Base-by-base conservation (phyloP, 2,888 invertebrate genomes). In the Trimorus sp. region DNA sequence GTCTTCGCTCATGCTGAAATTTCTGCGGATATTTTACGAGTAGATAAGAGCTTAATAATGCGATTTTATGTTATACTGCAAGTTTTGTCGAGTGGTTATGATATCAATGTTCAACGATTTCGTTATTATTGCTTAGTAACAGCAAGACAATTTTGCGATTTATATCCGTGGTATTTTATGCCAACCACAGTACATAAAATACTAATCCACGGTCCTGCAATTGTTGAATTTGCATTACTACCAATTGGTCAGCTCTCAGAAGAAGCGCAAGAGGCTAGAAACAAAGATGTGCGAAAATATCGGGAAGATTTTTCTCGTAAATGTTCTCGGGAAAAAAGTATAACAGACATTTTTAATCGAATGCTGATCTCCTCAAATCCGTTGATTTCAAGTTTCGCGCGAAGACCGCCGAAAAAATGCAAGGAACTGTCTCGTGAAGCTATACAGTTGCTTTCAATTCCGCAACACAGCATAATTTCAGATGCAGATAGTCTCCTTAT, bases 91-190 rank as follows among this genome's bases (percentile, higher is more conserved):
- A 49, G 51, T 51, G 26, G 26, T 51, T 51, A 2, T 48, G 37
- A 11, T 11, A 65, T 49, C 8, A 51, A 59, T 38, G 59, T 38
- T 7, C 8, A 59, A 15, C 37, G n/a, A 14, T 59, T 59, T 38
- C n/a, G 38, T 14, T 1, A 59, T 8, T 65, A 65, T 49, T 65
- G 65, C 26, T 49, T 49, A 36, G 45, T 9, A 45, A 51, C 45
- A 38, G 65, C 65, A 36, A 26, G n/a, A 36, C 36, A 14, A n/a
- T 65, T 49, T 65, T 37, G 37, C 11, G 38, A 65, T 14, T 36
- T 65, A n/a, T 65, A 65, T 51, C 65, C 65, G 36, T 65, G 51
- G 65, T 65, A 51, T 40, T 49, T 9, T 14, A 65, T 65, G 65
- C 51, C 65, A 14, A 65, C 49, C 6, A 45, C 65, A 38, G 62